Evolutionary conservation across 2,888 invertebrate species (phyloP), one percentile per base, ranked within the genome.

Genomic region (Drosophila eohydei): DNA sequence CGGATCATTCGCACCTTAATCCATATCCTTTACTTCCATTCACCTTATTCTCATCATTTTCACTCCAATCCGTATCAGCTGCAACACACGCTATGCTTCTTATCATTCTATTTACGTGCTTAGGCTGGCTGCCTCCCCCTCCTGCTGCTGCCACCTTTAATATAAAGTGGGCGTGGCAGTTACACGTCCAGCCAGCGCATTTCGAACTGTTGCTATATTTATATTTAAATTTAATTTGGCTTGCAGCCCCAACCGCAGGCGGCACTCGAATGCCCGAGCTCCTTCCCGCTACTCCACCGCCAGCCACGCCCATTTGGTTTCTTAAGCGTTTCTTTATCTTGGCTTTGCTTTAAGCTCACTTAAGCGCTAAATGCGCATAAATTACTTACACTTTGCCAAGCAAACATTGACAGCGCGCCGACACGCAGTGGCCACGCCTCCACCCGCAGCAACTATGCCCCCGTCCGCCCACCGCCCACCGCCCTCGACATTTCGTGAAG

Each of bases 321-420:
- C 85, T 85, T 80, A 71, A 81, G 77, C 80, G 68, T 69, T 82
- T 78, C 78, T 75, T 83, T 80, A 78, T 76, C 74, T 74, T 81
- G 57, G 83, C 77, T 79, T 74, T 72, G 71, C 64, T 86, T 81
- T 85, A 78, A 88, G 85, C 85, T 75, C 88, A 88, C 85, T 86
- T 88, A 71, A 88, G 85, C 83, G 83, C 88, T 86, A 88, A 86
- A 86, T 86, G 88, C 85, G 88, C 88, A 86, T 86, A 88, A 86
- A 86, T 88, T 86, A 88, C 83, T 88, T 83, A 86, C 88, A 85
- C 88, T 86, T 88, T 83, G 78, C 74, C 81, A 76, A 78, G 81
- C 88, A 86, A 86, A 85, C 88, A 88, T 88, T 85, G 88, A 86
- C 85, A 80, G 78, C 70, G 55, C 34, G 68, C 66, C 74, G 59